Evolutionary conservation across 1,140 invertebrate genomes (phyloP), one percentile per base, ranked within the genome.

Genomic region (Orchestia grillus): DNA sequence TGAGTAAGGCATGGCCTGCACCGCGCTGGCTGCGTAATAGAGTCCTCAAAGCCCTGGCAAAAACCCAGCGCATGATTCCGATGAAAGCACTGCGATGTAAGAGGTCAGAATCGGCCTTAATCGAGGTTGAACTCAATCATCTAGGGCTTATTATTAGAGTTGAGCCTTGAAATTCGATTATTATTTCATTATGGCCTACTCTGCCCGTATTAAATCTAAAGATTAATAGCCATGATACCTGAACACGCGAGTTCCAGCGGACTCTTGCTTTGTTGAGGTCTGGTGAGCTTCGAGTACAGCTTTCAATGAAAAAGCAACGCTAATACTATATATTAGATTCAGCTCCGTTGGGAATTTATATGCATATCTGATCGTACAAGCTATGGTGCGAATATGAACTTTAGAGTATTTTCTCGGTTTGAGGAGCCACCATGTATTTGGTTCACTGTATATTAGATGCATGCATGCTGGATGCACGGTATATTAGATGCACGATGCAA

Each of bases 21-120:
- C 62, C 28, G 36, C 36, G 36, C 15, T 3, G 15, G 62, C 19
- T 3, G 28, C 62, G 62, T 77, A 77, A 77, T 77, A 77, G 62
- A 77, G 62, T 36, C 62, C 36, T 77, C 62, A 77, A 36, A 77
- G 62, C 62, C 15, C 11, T 1, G 15, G 62, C 28, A 77, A 77
- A 53, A 77, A 77, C 11, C 62, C 62, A 8, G 11, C 36, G 62
- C 62, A 77, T 77, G 62, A 77, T 77, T 77, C 62, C 62, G 19
- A 94, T 94, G 44, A 94, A 94, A 94, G 92, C 44, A 94, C 47
- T 44, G 43, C 92, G 92, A 94, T 94, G 92, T 94, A 94, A 44
- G 44, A 94, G 92, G 92, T 94, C 92, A 40, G 44, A 94, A 94
- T 94, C 16, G 44, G 11, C 41, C 92, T 44, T 94, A 94, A 47